Evolutionary conservation across 2,888 invertebrate species (phyloP), one percentile per base, ranked within the genome.

Genomic region (Odontomyia ornata): DNA sequence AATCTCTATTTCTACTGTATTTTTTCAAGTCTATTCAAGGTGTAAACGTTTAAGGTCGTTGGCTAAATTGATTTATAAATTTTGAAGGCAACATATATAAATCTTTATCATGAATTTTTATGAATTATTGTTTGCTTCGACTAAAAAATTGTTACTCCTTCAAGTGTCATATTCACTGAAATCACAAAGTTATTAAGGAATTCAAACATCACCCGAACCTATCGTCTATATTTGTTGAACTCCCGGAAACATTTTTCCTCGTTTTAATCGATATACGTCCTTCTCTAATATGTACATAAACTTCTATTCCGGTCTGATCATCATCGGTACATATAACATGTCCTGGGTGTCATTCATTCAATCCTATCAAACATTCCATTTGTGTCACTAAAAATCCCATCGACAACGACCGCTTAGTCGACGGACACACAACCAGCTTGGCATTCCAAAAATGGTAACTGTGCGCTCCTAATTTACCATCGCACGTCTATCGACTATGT

Each of bases 291-390:
- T 46, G 28, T 47, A 69, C 69, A 46, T 46, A 36, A 9, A 36
- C 3, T 9, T 46, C 23, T 47, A 46, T 21, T 36, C 9, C 65
- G 18, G 13, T 15, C 60, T 60, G 21, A 18, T 23, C 60, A 60
- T 60, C 23, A 43, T 67, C 36, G 36, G 60, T 36, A 73, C 36
- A 67, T 43, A 36, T 60, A 36, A 60, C 57, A 72, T 72, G 56
- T 56, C 72, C 72, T 15, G 56, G 28, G 57, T 73, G 60, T 43
- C 60, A 60, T 73, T 60, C 73, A 73, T 36, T 73, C 30, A 73
- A 60, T 73, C 60, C 60, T 57, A 60, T 73, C 73, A 73, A 73
- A 57, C 73, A 73, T 73, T 73, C 73, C 57, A 73, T 73, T 73
- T 73, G 36, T 73, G 73, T 73, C 73, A 73, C 13, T n/a, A 36